Conservation (phyloP, 2,888 invertebrate genomes). For the Antheraea assamensis region DNA sequence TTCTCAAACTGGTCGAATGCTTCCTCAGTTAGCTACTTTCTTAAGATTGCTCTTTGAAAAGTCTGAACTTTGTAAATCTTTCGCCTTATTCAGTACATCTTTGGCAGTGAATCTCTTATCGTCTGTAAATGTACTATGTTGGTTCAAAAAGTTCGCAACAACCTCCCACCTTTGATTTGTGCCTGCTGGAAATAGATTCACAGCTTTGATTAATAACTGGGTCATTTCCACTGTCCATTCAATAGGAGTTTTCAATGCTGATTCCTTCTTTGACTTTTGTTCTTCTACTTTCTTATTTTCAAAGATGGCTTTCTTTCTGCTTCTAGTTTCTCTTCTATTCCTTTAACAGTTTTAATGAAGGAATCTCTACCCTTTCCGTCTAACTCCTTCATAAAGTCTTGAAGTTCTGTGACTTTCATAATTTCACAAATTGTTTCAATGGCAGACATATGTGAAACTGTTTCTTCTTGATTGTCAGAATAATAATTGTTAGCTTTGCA, state of each 20-base stretch:
- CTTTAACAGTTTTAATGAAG: constrained; percentile 86
- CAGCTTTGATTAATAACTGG: constrained; percentile 96
- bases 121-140: constrained; percentile 85
- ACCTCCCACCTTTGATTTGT: constrained; percentile 97
- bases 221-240: constrained; percentile 94
- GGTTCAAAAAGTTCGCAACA: constrained; percentile 97
- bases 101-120: constrained; percentile 89
- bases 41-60: constrained; percentile 92
- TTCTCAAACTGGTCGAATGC: constrained; percentile 96
- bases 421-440: constrained; percentile 95
- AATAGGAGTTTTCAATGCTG: constrained; percentile 72
- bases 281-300: constrained; percentile 77
- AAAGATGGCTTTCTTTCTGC: constrained; percentile 86
- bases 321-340: constrained; percentile 89
- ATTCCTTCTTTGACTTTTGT: constrained; percentile 68
- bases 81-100: constrained; percentile 97
- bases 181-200: constrained; percentile 97
- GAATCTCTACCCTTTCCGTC: constrained; percentile 84
- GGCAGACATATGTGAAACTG: constrained; percentile 92
- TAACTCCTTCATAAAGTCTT: constrained; percentile 87
- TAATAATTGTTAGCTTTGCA: constrained; percentile 93
- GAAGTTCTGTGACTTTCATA: constrained; percentile 86
- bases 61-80: constrained; percentile 94
- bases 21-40: constrained; percentile 93
- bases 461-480: constrained; percentile 85